These are phyloP conservation scores for Timema cristinae DNA, from an alignment of 2,888 invertebrate species.

Conservation along the genomic window DNA sequence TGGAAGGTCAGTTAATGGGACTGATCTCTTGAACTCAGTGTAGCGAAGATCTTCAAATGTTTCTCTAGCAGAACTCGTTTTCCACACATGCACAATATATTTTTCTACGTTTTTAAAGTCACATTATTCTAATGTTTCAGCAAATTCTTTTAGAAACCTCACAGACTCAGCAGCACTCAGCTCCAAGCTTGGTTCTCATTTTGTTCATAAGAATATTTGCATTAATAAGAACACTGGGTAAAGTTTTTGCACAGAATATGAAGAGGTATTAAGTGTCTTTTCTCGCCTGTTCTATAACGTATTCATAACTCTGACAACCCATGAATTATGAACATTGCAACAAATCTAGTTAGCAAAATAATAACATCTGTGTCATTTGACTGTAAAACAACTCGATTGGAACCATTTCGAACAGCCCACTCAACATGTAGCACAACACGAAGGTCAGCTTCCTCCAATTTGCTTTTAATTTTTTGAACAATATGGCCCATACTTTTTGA, in stretches of 20 bases:
- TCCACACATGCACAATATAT: not conserved
- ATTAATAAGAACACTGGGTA: not conserved
- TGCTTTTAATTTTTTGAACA: not conserved
- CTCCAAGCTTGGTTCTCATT: not conserved
- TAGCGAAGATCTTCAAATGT: not conserved
- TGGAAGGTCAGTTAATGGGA: not conserved
- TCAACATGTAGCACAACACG: slow-evolving; percentile 5
- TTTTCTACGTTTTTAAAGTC: slow-evolving; percentile 8
- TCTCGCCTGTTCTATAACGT: not conserved
- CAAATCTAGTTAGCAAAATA: not conserved
- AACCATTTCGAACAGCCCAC: not conserved
- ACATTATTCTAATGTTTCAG: not conserved
- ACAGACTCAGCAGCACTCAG: not conserved
- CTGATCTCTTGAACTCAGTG: not conserved
- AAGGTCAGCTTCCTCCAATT: slow-evolving; percentile 2
- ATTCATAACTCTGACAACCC: not conserved
- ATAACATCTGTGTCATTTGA: slow-evolving; percentile 11
- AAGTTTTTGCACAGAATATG: not conserved
- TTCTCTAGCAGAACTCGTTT: not conserved
- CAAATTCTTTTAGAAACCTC: not conserved
- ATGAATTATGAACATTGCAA: slow-evolving; percentile 8
- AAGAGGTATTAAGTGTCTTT: not conserved
- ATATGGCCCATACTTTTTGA: not conserved
- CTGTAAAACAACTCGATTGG: not conserved
- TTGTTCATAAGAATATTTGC: slow-evolving; percentile 1